Base-by-base conservation (phyloP, 1,140 invertebrate species). In the Hirudo medicinalis region DNA sequence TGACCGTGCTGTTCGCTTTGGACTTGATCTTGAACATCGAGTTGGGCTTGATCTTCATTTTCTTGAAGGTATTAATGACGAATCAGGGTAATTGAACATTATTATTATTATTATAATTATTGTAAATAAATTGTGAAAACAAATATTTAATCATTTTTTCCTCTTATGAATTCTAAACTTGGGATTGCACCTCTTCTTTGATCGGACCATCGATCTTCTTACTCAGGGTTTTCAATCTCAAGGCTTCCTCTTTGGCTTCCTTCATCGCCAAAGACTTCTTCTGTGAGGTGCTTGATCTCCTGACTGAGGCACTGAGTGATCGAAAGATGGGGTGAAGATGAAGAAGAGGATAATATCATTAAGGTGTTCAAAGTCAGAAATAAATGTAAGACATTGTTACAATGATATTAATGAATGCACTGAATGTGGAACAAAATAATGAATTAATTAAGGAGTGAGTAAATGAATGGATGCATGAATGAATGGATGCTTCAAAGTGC, bases 251-350 rank as follows among this genome's bases (percentile, higher is more conserved):
- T 66, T 90, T 87, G 15, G 91, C 92, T 83, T 97, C 94, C 77
- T 92, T 91, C 82, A 94, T 92, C n/a, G 92, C 91, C 57, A 93
- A 91, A 72, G 92, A 84, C 71, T 89, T 90, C 81, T 94, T 95
- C 80, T 97, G 93, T 43, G 93, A 85, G 72, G 96, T 88, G n/a
- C 92, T 95, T 40, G 92, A 95, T 67, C 94, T 85, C 67, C 93
- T 85, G 54, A 97, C 91, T 32, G 92, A 94, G 78, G 94, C 90
- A 70, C 91, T 90, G 78, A 25, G 3, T 2, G 57, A 25, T 19
- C 3, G 57, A 25, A 32, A 8, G 57, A 25, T 63, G 22, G 20
- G 57, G 2, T 6, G 13, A n/a, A 63, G 57, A 19, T 25, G 20
- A 63, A 60, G 57, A 63, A 11, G 13, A n/a, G 19, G 15, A 17